These are phyloP conservation scores for Prunella strophiata DNA, from an alignment of 2,797 vertebrate genomes.

Conservation along the genomic window DNA sequence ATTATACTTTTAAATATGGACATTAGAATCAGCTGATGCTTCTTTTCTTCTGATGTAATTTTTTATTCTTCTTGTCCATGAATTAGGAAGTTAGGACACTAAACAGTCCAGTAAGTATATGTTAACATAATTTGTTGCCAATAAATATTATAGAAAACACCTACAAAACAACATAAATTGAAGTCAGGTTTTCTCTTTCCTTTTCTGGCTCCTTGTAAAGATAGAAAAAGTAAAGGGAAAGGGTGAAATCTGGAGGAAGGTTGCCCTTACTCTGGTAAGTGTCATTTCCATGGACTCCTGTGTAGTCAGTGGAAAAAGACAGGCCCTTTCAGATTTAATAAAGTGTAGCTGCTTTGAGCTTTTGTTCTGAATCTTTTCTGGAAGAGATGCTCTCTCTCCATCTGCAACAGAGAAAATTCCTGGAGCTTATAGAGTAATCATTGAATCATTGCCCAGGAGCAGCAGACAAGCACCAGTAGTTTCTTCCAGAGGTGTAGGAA, in stretches of 20 bases:
- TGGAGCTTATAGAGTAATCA: neutral
- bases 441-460: neutral
- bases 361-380: slow-evolving; percentile 19
- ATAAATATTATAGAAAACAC: neutral
- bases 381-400: neutral
- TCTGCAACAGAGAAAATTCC: neutral
- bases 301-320: neutral
- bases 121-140: neutral
- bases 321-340: neutral
- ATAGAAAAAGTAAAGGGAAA: neutral
- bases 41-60: neutral
- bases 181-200: neutral
- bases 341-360: neutral
- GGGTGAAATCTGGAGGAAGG: neutral
- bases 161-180: neutral
- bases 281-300: neutral
- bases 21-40: neutral
- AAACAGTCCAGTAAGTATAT: neutral
- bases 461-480: neutral
- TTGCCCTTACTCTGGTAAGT: neutral
- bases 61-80: neutral
- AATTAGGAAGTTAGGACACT: neutral
- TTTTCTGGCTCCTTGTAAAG: neutral
- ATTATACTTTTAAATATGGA: neutral
- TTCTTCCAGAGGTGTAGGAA: neutral